Conservation (phyloP, 2,797 vertebrate genomes). For the Enteromius paludinosus region DNA sequence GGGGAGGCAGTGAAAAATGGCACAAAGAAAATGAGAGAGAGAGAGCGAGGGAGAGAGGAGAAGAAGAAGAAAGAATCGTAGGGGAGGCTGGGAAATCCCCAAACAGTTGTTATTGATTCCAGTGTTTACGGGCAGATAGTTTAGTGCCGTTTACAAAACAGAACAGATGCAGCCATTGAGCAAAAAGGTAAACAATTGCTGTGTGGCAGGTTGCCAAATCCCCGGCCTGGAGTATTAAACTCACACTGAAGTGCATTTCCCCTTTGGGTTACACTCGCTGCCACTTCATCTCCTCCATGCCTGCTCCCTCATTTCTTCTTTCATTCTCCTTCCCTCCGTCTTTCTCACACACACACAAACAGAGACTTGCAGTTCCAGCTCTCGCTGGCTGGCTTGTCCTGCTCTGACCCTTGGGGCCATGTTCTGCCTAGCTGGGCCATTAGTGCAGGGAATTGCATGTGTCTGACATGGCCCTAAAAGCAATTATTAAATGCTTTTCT, state of each 20-base stretch:
- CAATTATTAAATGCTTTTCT: conserved; percentile 99
- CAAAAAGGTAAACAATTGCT: conserved; percentile 99
- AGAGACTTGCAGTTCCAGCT: conserved; percentile 73
- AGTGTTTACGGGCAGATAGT: conserved; percentile 92
- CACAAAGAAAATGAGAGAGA: conserved; percentile 62
- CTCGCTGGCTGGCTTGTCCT: conserved; percentile 80
- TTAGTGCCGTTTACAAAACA: conserved; percentile 98
- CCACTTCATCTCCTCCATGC: conserved; percentile 96
- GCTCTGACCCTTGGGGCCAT: conserved; percentile 91
- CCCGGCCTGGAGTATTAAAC: conserved; percentile 95
- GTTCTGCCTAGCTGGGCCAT: conserved; percentile 91
- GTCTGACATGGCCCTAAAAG: conserved; percentile 97
- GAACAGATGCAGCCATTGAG: conserved; percentile 98
- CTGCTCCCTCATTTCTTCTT: conserved; percentile 74
- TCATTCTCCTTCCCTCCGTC: conserved; percentile 55
- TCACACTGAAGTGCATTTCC: conserved; percentile 96
- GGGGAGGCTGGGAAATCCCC: conserved; percentile 83
- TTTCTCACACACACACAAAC: conserved; percentile 57
- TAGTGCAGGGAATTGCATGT: conserved; percentile 97
- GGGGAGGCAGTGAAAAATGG: conserved; percentile 64
- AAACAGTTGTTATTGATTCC: conserved; percentile 98
- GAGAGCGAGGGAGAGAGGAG: conserved; percentile 69
- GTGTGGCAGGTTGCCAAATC: conserved; percentile 94
- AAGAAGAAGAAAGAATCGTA: conserved; percentile 66
- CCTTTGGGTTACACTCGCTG: conserved; percentile 97